phyloP scores from a whole-genome alignment of 2,113 vertebrate genomes.

The Phaetusa simplex region DNA sequence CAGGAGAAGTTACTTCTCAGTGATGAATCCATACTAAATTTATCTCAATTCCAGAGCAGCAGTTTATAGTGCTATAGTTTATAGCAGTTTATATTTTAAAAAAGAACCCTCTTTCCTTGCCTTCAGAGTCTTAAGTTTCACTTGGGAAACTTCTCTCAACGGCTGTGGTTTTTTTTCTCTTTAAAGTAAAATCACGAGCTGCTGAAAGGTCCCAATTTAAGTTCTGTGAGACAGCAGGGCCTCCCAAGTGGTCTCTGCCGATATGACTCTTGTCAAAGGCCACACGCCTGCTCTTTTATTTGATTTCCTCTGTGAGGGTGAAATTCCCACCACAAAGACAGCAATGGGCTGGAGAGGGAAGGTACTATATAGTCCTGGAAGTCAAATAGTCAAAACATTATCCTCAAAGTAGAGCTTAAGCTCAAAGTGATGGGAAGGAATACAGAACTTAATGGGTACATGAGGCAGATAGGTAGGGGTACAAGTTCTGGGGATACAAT shows the following conservation, averaged over 20 bases:
- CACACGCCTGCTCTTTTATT: background rate
- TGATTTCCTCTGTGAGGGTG: background rate
- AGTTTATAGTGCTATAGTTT: slow-evolving; percentile 14
- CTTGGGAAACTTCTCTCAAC: slow-evolving; percentile 53
- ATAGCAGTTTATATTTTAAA: background rate
- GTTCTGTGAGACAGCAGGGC: background rate
- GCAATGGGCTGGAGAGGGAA: background rate
- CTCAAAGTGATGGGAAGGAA: background rate
- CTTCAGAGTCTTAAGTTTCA: slow-evolving; percentile 21
- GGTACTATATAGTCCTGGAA: background rate
- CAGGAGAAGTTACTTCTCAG: background rate
- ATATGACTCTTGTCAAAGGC: background rate
- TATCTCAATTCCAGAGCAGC: background rate
- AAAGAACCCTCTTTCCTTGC: background rate
- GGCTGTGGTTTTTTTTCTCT: background rate
- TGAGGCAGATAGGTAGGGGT: background rate
- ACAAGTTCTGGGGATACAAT: background rate
- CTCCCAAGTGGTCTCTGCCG: background rate
- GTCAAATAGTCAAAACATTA: background rate
- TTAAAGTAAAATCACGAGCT: slow-evolving; percentile 20
- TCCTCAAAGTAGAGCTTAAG: background rate
- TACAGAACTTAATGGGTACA: background rate
- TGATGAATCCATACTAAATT: slow-evolving; percentile 28
- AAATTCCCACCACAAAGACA: background rate
- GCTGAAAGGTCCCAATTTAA: slow-evolving; percentile 48